Base-by-base conservation (phyloP, 2,888 invertebrate genomes). In the Drosophila pseudotalamancana region DNA sequence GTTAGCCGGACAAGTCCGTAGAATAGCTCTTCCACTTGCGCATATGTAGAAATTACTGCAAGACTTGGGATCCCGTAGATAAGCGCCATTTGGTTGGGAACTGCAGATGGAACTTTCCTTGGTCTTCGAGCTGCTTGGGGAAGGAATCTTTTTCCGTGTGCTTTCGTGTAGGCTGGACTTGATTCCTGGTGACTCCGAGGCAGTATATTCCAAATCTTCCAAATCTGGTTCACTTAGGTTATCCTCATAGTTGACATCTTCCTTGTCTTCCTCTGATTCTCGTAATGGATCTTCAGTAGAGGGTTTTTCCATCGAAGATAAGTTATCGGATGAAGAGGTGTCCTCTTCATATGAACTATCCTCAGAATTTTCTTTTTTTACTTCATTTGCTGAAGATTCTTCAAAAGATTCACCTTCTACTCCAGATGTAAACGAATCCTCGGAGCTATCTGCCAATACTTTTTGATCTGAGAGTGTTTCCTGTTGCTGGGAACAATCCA, bases 41-140 rank as follows among this genome's bases (percentile, higher is more conserved):
- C 76, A 76, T 9, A 71, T 31, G 25, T 51, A 78, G 35, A 67
- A 76, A n/a, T 67, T 74, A 19, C 16, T 54, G 27, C 76, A 76
- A 1, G 63, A 43, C 8, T 39, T 39, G 0, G 25, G 18, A 39
- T 76, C 67, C 2, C 59, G 53, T 1, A 76, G 12, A 16, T 49
- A 62, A 1, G 53, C 31, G 5, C 77, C 80, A 43, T 72, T 72
- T 16, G 63, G 57, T 6, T 63, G 23, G 1, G 18, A 46, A 1
- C 16, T 55, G 31, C 75, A 76, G 6, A 34, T 19, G 0, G 21
- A 29, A n/a, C n/a, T n/a, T n/a, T n/a, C n/a, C n/a, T n/a, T n/a
- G n/a, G n/a, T n/a, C n/a, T n/a, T n/a, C n/a, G n/a, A n/a, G n/a
- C n/a, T n/a, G n/a, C n/a, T n/a, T n/a, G n/a, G n/a, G n/a, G n/a